Conservation (phyloP, 30 jellyfish, hydroid and myxozoan genomes). For the Cassiopea andromeda region DNA sequence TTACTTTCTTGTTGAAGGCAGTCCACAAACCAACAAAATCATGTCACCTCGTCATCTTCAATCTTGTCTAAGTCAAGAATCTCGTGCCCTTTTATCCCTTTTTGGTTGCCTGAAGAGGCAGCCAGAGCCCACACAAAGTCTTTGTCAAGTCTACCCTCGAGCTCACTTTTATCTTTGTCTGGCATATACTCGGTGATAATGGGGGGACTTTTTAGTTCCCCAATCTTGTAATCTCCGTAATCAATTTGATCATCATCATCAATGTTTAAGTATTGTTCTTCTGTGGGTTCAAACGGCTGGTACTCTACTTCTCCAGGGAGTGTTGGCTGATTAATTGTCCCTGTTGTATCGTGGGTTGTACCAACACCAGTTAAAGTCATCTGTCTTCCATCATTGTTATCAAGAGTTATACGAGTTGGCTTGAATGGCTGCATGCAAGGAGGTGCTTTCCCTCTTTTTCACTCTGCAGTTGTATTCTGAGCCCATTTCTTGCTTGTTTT, state of each 20-base stretch:
- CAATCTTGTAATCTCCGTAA: slow-evolving; percentile 52
- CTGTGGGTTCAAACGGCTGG: slow-evolving; percentile 66
- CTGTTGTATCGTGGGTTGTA: slow-evolving; percentile 68
- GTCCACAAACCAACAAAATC: slow-evolving; percentile 58
- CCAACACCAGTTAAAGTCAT: slow-evolving; percentile 69
- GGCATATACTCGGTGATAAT: slow-evolving; percentile 31
- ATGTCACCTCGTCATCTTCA: slow-evolving; percentile 41
- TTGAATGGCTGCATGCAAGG: slow-evolving; percentile 68
- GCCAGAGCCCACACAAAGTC: slow-evolving; percentile 71
- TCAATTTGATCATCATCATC: slow-evolving; percentile 68
- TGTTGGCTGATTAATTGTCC: slow-evolving; percentile 64
- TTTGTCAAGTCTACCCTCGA: slow-evolving; percentile 66
- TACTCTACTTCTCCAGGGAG: slow-evolving; percentile 55
- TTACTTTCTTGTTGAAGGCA: slow-evolving; percentile 60
- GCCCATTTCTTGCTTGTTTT: slow-evolving; percentile 63
- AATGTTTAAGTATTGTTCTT: slow-evolving; percentile 26
- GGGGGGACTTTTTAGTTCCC: slow-evolving; percentile 57
- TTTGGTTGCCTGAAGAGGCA: slow-evolving; percentile 57
- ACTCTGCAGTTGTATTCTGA: slow-evolving; percentile 52
- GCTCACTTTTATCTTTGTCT: slow-evolving; percentile 64
- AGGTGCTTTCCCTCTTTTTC: slow-evolving; percentile 47
- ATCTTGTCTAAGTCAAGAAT: slow-evolving; percentile 41
- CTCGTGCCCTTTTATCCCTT: slow-evolving; percentile 36
- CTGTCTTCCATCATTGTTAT: slow-evolving; percentile 69
- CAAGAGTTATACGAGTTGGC: slow-evolving; percentile 57